A percentile compares a stretch with the other conserved stretches of the same genome.
These are phyloP conservation scores for Lonchura striata DNA, from an alignment of 2,113 vertebrate species.

Conservation along the genomic window DNA sequence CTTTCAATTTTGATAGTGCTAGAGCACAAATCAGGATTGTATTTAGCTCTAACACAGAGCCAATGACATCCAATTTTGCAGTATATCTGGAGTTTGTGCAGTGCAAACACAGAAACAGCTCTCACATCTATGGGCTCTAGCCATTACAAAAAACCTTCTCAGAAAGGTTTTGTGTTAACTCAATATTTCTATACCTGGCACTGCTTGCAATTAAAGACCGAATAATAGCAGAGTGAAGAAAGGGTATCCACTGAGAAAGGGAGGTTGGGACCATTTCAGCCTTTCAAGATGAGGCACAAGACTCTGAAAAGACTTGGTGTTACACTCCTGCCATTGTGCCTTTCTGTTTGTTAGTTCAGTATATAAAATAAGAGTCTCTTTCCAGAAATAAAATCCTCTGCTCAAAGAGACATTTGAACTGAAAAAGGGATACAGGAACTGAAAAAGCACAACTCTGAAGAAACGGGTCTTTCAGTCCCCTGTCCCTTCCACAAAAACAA, in stretches of 20 bases:
- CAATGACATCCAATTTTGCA: not conserved
- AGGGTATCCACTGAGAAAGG: not conserved
- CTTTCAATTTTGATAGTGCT: not conserved
- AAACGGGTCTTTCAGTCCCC: not conserved
- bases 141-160: not conserved
- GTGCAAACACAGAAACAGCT: not conserved
- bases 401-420: not conserved
- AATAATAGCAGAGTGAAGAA: not conserved
- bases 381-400: not conserved
- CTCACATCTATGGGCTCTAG: not conserved
- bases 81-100: not conserved
- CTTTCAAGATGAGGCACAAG: not conserved
- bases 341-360: not conserved
- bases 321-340: not conserved
- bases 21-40: not conserved
- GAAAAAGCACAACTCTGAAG: not conserved
- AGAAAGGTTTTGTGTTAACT: not conserved
- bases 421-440: not conserved
- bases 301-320: not conserved
- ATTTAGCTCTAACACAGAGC: not conserved
- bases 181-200: not conserved
- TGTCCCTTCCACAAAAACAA: not conserved
- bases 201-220: not conserved
- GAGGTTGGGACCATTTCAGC: not conserved
- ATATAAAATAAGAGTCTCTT: not conserved